A percentile compares a stretch with the other conserved stretches of the same genome.
Evolutionary conservation across 2,113 vertebrate species (phyloP).

Genomic region (Clarias magur): DNA sequence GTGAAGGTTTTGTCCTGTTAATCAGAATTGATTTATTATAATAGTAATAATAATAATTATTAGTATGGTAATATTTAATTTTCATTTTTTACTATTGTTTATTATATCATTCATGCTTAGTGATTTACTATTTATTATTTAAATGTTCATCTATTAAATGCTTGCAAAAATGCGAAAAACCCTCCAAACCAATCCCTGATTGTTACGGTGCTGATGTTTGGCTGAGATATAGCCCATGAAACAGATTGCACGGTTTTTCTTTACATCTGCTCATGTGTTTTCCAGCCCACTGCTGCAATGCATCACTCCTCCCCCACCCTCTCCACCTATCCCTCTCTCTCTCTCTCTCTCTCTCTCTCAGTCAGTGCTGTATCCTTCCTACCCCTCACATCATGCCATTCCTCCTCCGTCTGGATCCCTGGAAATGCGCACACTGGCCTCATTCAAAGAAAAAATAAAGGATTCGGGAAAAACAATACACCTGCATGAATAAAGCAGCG

Average conservation of each 20-base stretch:
- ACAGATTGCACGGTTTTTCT: not conserved
- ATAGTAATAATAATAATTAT: not conserved
- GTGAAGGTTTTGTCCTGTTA: not conserved
- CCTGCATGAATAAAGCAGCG: not conserved
- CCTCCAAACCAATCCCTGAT: too few relatives aligned
- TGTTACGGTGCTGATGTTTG: not conserved
- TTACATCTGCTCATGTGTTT: constrained; percentile 32
- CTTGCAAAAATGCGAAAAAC: too few relatives aligned
- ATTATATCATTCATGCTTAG: not conserved
- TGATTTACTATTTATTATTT: not conserved
- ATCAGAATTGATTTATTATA: not conserved
- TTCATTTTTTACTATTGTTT: not conserved
- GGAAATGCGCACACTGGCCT: not conserved
- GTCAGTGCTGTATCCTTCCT: constrained; percentile 19
- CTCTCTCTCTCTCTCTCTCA: constrained; percentile 31
- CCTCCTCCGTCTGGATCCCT: not conserved
- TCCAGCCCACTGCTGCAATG: constrained; percentile 58
- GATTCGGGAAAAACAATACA: not conserved
- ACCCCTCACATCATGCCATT: constrained; percentile 24
- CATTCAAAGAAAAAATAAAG: not conserved
- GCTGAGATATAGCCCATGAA: not conserved
- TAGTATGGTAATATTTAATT: not conserved
- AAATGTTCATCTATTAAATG: too few relatives aligned
- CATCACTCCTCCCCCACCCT: constrained; percentile 54
- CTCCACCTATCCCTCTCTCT: constrained; percentile 18